These are phyloP conservation scores for Sitobion miscanthi DNA, from an alignment of 1,140 invertebrate genomes.

Conservation along the genomic window DNA sequence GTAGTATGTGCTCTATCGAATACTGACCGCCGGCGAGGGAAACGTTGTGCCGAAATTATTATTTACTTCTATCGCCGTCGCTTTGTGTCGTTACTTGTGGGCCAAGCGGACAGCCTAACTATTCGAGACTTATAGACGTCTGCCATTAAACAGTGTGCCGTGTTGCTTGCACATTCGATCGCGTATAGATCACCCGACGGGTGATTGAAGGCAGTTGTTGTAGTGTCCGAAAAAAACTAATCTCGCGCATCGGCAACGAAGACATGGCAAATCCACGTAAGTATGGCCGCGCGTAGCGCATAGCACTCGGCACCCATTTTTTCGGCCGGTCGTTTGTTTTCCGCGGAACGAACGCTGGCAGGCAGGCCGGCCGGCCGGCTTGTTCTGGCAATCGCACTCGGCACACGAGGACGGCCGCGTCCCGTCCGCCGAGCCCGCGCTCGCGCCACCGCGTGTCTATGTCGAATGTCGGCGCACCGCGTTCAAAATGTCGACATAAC, in stretches of 20 bases:
- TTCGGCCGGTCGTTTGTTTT: neutral
- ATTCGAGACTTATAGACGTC: neutral
- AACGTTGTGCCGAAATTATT: neutral
- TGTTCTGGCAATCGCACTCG: neutral
- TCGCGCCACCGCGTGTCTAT: neutral
- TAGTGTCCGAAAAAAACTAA: neutral
- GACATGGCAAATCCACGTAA: slow-evolving; percentile 49
- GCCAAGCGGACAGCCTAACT: neutral
- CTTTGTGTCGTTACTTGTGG: neutral
- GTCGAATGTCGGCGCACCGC: neutral
- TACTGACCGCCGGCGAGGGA: neutral
- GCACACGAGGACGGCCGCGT: neutral
- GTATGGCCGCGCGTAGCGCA: neutral
- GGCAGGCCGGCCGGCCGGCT: neutral
- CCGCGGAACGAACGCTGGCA: neutral
- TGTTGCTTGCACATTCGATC: neutral
- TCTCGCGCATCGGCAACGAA: neutral
- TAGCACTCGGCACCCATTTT: neutral
- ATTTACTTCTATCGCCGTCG: neutral
- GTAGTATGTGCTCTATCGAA: no score
- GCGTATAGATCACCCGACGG: neutral
- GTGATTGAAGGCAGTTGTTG: neutral
- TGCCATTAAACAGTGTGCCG: neutral
- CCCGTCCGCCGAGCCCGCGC: neutral
- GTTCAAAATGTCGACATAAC: neutral